Evolutionary conservation across 2,797 vertebrate species (phyloP).

Genomic region (Eurystomus glaucurus): DNA sequence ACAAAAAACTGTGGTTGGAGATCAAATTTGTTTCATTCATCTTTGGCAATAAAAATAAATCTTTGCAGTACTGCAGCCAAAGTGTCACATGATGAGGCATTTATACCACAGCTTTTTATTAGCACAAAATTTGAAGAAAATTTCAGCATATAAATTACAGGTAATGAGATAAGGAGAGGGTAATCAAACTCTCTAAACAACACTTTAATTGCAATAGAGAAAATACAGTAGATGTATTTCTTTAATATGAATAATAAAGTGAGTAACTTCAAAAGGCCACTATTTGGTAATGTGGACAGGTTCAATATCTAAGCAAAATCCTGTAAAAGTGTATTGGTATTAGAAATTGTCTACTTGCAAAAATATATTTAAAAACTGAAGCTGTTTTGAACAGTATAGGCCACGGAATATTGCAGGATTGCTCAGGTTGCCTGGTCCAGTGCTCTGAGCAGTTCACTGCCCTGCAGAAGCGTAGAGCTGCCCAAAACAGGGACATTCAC

Average conservation of each 20-base stretch:
- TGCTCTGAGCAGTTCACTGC: slow-evolving; percentile 94
- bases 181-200: slow-evolving; percentile 82
- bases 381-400: slow-evolving; percentile 73
- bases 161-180: slow-evolving; percentile 46
- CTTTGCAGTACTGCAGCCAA: slow-evolving; percentile 79
- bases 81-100: slow-evolving; percentile 62
- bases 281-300: slow-evolving; percentile 80
- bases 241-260: slow-evolving; percentile 80
- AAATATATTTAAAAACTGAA: slow-evolving; percentile 82
- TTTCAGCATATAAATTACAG: slow-evolving; percentile 84
- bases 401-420: neutral
- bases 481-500: slow-evolving; percentile 95
- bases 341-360: slow-evolving; percentile 86
- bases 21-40: slow-evolving; percentile 70
- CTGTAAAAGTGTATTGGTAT: slow-evolving; percentile 85
- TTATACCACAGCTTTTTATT: slow-evolving; percentile 65
- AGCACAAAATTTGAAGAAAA: slow-evolving; percentile 57
- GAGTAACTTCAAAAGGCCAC: slow-evolving; percentile 85
- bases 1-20: slow-evolving; percentile 57
- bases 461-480: slow-evolving; percentile 94
- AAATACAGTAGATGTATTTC: slow-evolving; percentile 83
- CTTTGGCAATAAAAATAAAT: slow-evolving; percentile 83
- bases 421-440: slow-evolving; percentile 94
- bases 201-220: slow-evolving; percentile 81
- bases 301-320: slow-evolving; percentile 78